phyloP scores from a whole-genome alignment of 2,888 invertebrate genomes.

The Leptogaster cylindrica region DNA sequence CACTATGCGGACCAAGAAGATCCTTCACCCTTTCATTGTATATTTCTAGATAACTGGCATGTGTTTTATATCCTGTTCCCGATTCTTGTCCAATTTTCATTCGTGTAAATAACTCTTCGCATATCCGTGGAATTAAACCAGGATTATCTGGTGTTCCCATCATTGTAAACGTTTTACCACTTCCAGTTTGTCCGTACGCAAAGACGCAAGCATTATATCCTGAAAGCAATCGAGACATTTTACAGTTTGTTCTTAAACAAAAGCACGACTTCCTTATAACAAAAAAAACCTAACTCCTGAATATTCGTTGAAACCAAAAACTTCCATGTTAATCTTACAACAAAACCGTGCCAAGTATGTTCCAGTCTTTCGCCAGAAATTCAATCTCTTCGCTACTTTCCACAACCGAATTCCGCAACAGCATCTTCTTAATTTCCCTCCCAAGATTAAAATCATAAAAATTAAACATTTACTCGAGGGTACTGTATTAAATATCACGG shows the following conservation, averaged over 20 bases:
- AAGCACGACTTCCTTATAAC: too few species aligned
- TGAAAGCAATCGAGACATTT: slow-evolving; percentile 45
- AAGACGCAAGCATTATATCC: slow-evolving; percentile 88
- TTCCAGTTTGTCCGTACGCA: slow-evolving; percentile 91
- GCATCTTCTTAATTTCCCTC: neutral
- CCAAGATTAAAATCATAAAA: neutral
- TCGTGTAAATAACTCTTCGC: slow-evolving; percentile 80
- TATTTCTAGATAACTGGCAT: slow-evolving; percentile 86
- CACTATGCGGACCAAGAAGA: slow-evolving; percentile 67
- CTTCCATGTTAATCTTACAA: too few species aligned
- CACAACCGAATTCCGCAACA: neutral
- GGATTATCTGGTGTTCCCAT: slow-evolving; percentile 82
- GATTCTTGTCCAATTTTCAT: slow-evolving; percentile 82
- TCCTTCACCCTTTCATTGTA: slow-evolving; percentile 85
- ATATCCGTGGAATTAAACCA: slow-evolving; percentile 85
- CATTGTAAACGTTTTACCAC: slow-evolving; percentile 92
- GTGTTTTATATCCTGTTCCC: slow-evolving; percentile 82
- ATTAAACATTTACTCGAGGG: too few species aligned
- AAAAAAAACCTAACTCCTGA: too few species aligned
- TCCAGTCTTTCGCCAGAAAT: too few species aligned
- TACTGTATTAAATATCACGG: slow-evolving; percentile 21
- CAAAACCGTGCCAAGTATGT: too few species aligned
- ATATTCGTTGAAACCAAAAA: too few species aligned
- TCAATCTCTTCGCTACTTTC: slow-evolving; percentile 4
- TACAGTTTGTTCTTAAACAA: too few species aligned